Evolutionary conservation across 2,797 vertebrate species (phyloP), one percentile per base, ranked within the genome.

Genomic region (Chaenodraco wilsoni): DNA sequence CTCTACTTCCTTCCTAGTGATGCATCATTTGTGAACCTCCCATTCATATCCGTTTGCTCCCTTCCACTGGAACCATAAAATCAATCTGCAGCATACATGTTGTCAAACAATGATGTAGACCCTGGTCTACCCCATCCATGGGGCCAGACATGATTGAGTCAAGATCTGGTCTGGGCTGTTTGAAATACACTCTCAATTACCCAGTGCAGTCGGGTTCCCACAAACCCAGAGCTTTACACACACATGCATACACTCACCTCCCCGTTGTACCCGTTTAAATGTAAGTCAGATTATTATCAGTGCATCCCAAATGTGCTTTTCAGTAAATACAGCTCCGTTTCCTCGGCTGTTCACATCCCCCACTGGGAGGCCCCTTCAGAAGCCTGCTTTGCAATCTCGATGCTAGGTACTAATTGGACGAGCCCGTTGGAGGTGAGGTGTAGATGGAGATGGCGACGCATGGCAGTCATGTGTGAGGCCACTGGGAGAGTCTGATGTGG

Each of bases 211-310:
- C 5, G 77, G 65, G 75, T 60, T 87, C 82, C 84, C 79, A 70
- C 63, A 78, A 84, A 84, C 76, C 70, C 49, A 14, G 10, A 52
- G 71, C 74, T 72, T 69, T 52, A 69, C 54, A 74, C 72, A 84
- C 81, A 84, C 68, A 80, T 82, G 65, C 75, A 59, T 75, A 72
- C 52, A 81, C 84, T 82, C 77, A 82, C 78, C 82, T 83, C 64
- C 80, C 63, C 59, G 64, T 84, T 91, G 88, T 82, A 83, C 76
- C 72, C 86, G 75, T 90, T 37, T 87, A 90, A 92, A 92, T 92
- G 88, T 90, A 93, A 93, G 79, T 91, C 89, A 91, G 90, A 93
- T 91, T 88, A 65, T 78, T 84, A 89, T 93, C 86, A 62, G 81
- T 64, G 78, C 64, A 76, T 81, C 84, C 76, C 62, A 77, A 90